Percentiles rank a stretch among this genome's conserved stretches.
phyloP scores from a whole-genome alignment of 2,888 invertebrate species.

The Phaonia tiefii region DNA sequence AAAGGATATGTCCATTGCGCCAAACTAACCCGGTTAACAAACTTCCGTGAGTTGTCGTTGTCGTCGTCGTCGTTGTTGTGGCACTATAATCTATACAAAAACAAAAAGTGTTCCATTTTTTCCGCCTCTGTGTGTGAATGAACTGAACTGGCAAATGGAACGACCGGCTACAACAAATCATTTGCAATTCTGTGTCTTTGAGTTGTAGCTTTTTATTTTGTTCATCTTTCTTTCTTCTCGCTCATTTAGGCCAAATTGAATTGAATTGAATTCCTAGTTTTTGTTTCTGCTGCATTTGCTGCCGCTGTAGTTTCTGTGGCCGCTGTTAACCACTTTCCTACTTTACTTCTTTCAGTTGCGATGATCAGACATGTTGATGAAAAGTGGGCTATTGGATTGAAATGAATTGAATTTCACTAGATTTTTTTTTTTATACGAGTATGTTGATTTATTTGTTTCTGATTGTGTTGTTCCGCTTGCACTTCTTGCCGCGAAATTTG shows the following conservation, averaged over 20 bases:
- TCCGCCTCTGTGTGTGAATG: neutral
- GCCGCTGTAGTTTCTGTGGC: neutral
- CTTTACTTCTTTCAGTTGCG: constrained; percentile 41
- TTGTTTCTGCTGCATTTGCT: neutral
- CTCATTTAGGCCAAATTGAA: constrained; percentile 58
- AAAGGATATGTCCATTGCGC: neutral
- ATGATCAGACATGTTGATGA: constrained; percentile 41
- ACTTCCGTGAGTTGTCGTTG: constrained; percentile 6
- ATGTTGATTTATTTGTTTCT: neutral
- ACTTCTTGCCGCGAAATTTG: neutral
- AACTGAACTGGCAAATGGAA: constrained; percentile 19
- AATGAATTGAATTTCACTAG: constrained; percentile 59
- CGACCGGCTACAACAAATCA: neutral
- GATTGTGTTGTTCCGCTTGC: neutral
- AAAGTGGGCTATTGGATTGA: constrained; percentile 61
- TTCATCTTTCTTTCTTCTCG: neutral
- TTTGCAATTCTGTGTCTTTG: constrained; percentile 19
- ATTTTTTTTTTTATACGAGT: constrained; percentile 50
- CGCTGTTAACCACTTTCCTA: constrained; percentile 29
- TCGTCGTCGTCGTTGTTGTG: neutral
- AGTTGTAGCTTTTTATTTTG: no score
- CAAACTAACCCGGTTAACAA: constrained; percentile 12
- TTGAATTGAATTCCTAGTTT: constrained; percentile 20
- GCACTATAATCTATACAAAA: no score
- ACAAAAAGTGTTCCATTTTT: constrained; percentile 2